Percentiles rank a stretch among this genome's conserved stretches.
Evolutionary conservation across 2,797 vertebrate genomes (phyloP).

Genomic region (Platyrinchus mystaceus): DNA sequence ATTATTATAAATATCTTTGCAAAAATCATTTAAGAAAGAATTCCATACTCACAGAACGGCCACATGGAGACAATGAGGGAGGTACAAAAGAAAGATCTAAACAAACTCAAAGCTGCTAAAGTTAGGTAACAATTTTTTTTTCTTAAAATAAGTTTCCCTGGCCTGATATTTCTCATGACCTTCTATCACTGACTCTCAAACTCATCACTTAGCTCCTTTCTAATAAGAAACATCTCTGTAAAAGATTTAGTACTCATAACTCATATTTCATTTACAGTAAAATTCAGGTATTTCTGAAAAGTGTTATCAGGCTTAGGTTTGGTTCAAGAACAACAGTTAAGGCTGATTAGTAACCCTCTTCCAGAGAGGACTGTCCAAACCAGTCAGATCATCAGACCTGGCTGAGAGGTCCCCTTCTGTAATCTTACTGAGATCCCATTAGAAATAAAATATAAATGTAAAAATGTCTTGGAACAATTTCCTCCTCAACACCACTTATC

Average conservation of each 20-base stretch:
- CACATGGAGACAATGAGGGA: neutral
- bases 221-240: neutral
- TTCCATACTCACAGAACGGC: neutral
- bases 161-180: neutral
- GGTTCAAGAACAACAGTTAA: neutral
- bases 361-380: neutral
- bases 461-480: neutral
- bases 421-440: neutral
- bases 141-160: neutral
- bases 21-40: neutral
- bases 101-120: neutral
- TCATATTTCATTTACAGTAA: neutral
- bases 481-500: neutral
- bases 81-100: neutral
- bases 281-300: neutral
- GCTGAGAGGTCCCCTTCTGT: neutral
- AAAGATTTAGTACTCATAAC: neutral
- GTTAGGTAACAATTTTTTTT: neutral
- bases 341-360: neutral
- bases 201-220: neutral
- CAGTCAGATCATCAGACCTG: neutral
- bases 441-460: neutral
- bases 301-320: neutral
- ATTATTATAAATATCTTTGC: neutral
- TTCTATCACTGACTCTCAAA: neutral